phyloP scores from a whole-genome alignment of 2,888 invertebrate species.

The Orgyia antiqua region DNA sequence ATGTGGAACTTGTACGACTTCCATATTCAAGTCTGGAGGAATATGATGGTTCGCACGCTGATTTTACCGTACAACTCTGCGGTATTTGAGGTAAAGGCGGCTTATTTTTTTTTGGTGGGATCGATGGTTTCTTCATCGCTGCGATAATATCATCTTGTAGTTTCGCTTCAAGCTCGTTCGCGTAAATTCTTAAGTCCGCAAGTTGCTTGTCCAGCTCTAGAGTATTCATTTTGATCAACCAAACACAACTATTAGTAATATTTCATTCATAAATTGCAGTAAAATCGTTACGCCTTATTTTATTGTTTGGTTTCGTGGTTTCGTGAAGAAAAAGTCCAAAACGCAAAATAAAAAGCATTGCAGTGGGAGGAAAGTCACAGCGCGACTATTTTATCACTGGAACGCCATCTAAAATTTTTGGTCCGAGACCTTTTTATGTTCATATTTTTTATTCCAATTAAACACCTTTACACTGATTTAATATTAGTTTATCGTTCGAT shows the following conservation, averaged over 20 bases:
- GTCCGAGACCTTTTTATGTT: too few relatives aligned
- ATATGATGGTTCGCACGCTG: conserved; percentile 86
- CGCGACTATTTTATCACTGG: too few relatives aligned
- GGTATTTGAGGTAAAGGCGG: conserved; percentile 81
- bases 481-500: too few relatives aligned
- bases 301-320: conserved; percentile 19
- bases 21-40: conserved; percentile 82
- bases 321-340: conserved; percentile 26
- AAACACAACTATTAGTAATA: conserved; percentile 1
- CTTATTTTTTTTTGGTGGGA: conserved; percentile 71
- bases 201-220: conserved; percentile 68
- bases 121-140: conserved; percentile 65
- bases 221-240: conserved; percentile 52
- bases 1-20: conserved; percentile 67
- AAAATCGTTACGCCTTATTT: conserved; percentile 25
- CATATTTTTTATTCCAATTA: too few relatives aligned
- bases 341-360: too few relatives aligned
- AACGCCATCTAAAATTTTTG: too few relatives aligned
- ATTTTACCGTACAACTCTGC: conserved; percentile 86
- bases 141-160: conserved; percentile 70
- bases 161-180: conserved; percentile 69
- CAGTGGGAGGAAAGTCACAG: too few relatives aligned
- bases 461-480: too few relatives aligned
- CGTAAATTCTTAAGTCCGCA: conserved; percentile 68
- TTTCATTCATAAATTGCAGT: conserved; percentile 14